phyloP scores from a whole-genome alignment of 2,888 invertebrate species.

The Melanostoma mellinum region DNA sequence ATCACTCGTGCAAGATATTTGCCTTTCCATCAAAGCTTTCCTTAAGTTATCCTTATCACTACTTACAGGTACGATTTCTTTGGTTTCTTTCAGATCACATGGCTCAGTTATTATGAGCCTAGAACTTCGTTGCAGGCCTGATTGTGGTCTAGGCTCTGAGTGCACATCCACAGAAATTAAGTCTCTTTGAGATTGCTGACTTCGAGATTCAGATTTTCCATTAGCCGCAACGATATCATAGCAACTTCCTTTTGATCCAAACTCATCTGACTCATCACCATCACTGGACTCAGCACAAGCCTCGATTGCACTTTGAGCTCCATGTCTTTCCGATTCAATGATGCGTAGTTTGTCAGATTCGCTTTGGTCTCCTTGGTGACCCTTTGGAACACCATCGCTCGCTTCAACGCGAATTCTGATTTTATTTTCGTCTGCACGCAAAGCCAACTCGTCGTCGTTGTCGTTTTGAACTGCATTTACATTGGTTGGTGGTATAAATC shows the following conservation, averaged over 20 bases:
- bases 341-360: constrained; percentile 39
- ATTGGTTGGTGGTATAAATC: constrained; percentile 49
- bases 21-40: constrained; percentile 44
- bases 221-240: constrained; percentile 39
- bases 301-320: background rate
- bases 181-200: constrained; percentile 37
- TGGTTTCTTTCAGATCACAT: constrained; percentile 61
- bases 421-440: constrained; percentile 62
- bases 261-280: constrained; percentile 56
- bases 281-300: constrained; percentile 24
- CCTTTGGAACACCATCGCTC: constrained; percentile 44
- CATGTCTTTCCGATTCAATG: constrained; percentile 36
- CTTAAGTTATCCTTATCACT: constrained; percentile 64
- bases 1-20: constrained; percentile 64
- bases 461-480: constrained; percentile 30
- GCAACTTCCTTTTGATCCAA: constrained; percentile 49
- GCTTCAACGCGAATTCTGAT: constrained; percentile 56
- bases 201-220: constrained; percentile 16
- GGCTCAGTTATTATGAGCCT: constrained; percentile 57
- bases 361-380: constrained; percentile 45
- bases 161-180: constrained; percentile 59
- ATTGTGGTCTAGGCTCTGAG: constrained; percentile 36
- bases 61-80: constrained; percentile 67
- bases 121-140: constrained; percentile 34
- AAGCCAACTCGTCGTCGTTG: constrained; percentile 20